Conservation (phyloP, 2,797 vertebrate species). For the Nyctibius grandis region DNA sequence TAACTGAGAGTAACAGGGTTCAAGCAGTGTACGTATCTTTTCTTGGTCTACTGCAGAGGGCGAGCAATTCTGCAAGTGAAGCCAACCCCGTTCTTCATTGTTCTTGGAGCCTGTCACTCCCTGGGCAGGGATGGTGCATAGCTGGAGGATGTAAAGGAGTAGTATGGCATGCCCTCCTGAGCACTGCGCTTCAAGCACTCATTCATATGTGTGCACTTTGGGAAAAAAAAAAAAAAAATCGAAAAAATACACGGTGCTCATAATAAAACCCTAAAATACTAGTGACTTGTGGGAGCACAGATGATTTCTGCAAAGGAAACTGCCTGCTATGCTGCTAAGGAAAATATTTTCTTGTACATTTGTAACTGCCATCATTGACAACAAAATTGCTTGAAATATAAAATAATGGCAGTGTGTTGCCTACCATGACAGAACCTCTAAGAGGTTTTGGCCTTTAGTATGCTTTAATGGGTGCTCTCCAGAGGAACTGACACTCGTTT, state of each 20-base stretch:
- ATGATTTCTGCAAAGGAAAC: background rate
- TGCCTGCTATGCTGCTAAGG: background rate
- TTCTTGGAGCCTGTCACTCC: no score
- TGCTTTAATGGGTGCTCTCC: constrained; percentile 44
- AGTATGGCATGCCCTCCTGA: background rate
- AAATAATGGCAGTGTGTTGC: constrained; percentile 47
- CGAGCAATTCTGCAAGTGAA: background rate
- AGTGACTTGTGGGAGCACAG: background rate
- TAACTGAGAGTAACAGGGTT: background rate
- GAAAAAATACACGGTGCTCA: background rate
- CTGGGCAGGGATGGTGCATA: no score
- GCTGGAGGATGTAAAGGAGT: background rate
- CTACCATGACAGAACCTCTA: constrained; percentile 21
- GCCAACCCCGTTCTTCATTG: background rate
- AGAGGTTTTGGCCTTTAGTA: constrained; percentile 56
- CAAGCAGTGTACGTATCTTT: background rate
- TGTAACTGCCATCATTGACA: constrained; percentile 44
- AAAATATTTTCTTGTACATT: constrained; percentile 36
- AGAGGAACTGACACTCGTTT: constrained; percentile 27
- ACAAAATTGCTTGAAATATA: constrained; percentile 60
- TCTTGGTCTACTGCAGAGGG: background rate
- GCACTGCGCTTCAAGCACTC: background rate
- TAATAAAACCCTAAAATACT: background rate
- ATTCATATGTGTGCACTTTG: fast-evolving
- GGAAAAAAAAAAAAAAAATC: background rate